Conservation (phyloP, 2,888 invertebrate genomes). For the Phyto melanocephala region DNA sequence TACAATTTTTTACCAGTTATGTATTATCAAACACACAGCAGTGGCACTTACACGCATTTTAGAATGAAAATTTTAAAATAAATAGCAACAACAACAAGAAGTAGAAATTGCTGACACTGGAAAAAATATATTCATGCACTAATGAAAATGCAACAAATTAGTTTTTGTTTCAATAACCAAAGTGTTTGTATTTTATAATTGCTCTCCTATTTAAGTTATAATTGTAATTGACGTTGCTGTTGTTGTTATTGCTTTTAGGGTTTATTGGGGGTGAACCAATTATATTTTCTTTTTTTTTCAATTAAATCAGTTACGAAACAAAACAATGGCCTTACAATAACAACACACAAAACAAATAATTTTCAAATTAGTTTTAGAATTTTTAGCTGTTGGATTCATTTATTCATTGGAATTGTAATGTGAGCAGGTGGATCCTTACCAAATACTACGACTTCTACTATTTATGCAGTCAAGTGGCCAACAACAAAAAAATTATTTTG, state of each 20-base stretch:
- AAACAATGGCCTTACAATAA: too few relatives aligned
- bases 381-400: slow-evolving; percentile 18
- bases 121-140: slow-evolving; percentile 10
- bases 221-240: not conserved
- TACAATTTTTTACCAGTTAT: slow-evolving; percentile 17
- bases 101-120: not conserved
- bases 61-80: slow-evolving; percentile 15
- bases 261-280: slow-evolving; percentile 39
- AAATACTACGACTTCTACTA: too few relatives aligned
- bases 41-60: not conserved
- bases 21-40: not conserved
- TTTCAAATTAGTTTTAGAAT: slow-evolving; percentile 64
- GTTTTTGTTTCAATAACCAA: slow-evolving; percentile 37
- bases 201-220: slow-evolving; percentile 5
- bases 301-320: slow-evolving; percentile 51
- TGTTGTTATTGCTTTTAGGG: not conserved
- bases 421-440: not conserved
- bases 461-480: slow-evolving; percentile 58
- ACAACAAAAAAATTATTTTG: slow-evolving; percentile 52
- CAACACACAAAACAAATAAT: slow-evolving; percentile 56
- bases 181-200: slow-evolving; percentile 23
- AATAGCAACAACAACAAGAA: slow-evolving; percentile 17
- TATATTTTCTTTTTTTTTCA: slow-evolving; percentile 58
- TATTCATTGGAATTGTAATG: slow-evolving; percentile 20
- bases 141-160: slow-evolving; percentile 61